phyloP scores from a whole-genome alignment of 1,140 invertebrate genomes.

The Cyphomyrmex costatus region DNA sequence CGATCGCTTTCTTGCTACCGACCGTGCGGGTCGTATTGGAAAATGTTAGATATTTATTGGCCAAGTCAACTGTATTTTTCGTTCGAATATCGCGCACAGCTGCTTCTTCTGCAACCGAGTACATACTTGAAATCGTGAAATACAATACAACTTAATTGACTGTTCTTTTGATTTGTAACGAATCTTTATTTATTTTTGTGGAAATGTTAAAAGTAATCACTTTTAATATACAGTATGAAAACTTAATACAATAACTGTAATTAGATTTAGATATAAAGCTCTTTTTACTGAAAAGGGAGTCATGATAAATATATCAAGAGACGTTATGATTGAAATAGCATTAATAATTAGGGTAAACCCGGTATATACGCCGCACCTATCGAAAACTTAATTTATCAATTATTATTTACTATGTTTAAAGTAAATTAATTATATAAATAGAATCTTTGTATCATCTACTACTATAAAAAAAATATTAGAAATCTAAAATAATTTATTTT shows the following conservation, averaged over 20 bases:
- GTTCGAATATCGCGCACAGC: constrained; percentile 41
- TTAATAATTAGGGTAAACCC: too few relatives aligned
- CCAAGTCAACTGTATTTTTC: constrained; percentile 43
- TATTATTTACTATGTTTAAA: too few relatives aligned
- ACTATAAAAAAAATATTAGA: too few relatives aligned
- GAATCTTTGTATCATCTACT: too few relatives aligned
- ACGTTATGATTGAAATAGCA: neutral
- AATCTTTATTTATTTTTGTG: neutral
- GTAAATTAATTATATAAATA: too few relatives aligned
- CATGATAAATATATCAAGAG: neutral
- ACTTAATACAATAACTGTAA: neutral
- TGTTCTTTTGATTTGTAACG: neutral
- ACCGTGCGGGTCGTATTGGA: constrained; percentile 49
- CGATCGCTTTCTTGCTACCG: constrained; percentile 19
- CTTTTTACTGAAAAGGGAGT: neutral
- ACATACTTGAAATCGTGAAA: constrained; percentile 37
- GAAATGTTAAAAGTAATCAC: neutral
- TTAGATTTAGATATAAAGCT: neutral
- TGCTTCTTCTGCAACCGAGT: constrained; percentile 27
- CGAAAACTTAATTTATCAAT: too few relatives aligned
- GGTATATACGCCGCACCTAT: too few relatives aligned
- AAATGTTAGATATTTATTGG: constrained; percentile 61
- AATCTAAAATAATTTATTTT: too few relatives aligned
- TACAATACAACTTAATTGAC: constrained; percentile 21
- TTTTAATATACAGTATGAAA: neutral